A percentile compares a stretch with the other conserved stretches of the same genome.
phyloP scores from a whole-genome alignment of 2,888 invertebrate species.

The Phragmatobia fuliginosa region DNA sequence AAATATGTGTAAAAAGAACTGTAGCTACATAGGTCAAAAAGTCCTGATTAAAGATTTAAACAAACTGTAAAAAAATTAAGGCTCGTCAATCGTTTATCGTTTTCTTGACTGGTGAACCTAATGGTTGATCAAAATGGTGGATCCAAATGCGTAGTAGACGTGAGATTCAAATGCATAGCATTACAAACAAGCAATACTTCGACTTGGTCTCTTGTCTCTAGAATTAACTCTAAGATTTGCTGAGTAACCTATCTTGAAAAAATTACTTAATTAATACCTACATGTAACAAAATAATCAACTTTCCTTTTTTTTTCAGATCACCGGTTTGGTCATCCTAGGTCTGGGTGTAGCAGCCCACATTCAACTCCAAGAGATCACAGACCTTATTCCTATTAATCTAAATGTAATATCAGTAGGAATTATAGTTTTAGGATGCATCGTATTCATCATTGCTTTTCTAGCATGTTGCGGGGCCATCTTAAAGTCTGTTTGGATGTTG shows the following conservation, averaged over 20 bases:
- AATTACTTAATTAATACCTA: no score
- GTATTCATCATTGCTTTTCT: constrained; percentile 92
- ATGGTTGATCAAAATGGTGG: no score
- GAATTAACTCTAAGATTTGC: not conserved
- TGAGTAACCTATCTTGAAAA: not conserved
- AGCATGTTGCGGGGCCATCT: constrained; percentile 94
- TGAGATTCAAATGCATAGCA: no score
- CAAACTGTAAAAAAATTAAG: no score
- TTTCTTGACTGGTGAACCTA: no score
- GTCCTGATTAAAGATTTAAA: no score
- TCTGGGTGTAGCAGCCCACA: constrained; percentile 57
- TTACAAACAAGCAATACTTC: not conserved
- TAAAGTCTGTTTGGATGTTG: constrained; percentile 93
- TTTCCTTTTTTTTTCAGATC: constrained; percentile 51
- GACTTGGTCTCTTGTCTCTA: not conserved
- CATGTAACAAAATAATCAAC: not conserved
- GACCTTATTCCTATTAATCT: constrained; percentile 54
- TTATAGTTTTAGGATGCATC: constrained; percentile 85
- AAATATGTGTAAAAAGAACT: no score
- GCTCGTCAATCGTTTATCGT: no score
- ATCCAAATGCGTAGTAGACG: no score
- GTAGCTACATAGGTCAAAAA: no score
- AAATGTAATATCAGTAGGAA: constrained; percentile 49
- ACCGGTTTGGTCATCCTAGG: constrained; percentile 60
- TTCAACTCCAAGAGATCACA: constrained; percentile 46